These are phyloP conservation scores for Stramonita haemastoma DNA, from an alignment of 2,888 invertebrate genomes.

Conservation along the genomic window DNA sequence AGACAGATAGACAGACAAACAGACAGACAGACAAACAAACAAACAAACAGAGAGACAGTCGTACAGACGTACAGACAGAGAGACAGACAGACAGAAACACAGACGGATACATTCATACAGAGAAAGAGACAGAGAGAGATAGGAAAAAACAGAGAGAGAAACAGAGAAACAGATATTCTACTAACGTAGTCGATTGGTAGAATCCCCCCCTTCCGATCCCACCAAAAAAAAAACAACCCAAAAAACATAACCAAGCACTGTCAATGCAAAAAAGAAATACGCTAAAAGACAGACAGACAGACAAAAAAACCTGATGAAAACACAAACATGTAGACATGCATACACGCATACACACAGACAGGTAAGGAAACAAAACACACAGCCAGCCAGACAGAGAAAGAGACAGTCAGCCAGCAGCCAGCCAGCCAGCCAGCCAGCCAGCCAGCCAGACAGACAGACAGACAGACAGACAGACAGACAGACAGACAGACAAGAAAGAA, in stretches of 20 bases:
- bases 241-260: background rate
- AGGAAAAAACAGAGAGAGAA: background rate
- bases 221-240: background rate
- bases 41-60: too few species aligned
- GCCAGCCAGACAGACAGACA: too few species aligned
- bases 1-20: too few species aligned
- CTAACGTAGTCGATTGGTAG: too few species aligned
- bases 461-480: background rate
- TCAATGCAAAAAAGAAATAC: background rate
- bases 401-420: too few species aligned
- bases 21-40: too few species aligned
- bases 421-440: too few species aligned
- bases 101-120: too few species aligned
- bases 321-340: background rate
- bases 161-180: conserved; percentile 1
- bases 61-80: too few species aligned
- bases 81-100: too few species aligned
- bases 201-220: too few species aligned
- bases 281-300: background rate
- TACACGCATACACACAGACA: background rate
- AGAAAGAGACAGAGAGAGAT: background rate
- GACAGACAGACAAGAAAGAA: background rate
- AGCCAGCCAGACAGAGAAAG: background rate
- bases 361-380: too few species aligned
- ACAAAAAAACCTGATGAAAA: background rate